phyloP scores from a whole-genome alignment of 2,888 invertebrate genomes.

The Plebejus melissa region DNA sequence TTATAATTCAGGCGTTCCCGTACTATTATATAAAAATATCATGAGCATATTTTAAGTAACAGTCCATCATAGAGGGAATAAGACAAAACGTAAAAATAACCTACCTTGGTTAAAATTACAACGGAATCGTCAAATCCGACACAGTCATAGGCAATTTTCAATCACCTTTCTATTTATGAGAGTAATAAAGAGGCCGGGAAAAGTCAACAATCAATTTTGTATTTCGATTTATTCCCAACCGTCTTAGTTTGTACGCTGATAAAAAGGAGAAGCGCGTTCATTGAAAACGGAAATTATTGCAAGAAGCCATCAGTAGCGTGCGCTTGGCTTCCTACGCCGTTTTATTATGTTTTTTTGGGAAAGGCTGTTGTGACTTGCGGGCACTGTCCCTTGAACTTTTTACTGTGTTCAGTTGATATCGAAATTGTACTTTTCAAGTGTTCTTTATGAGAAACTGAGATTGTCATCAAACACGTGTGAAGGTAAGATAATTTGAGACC shows the following conservation, averaged over 20 bases:
- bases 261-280: slow-evolving; percentile 77
- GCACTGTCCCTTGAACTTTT: slow-evolving; percentile 1
- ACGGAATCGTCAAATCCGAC: slow-evolving; percentile 52
- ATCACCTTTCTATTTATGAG: slow-evolving; percentile 77
- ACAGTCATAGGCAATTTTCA: slow-evolving; percentile 68
- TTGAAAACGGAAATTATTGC: slow-evolving; percentile 80
- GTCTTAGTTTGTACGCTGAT: slow-evolving; percentile 76
- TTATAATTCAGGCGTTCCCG: no score
- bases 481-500: no score
- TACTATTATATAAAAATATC: no score
- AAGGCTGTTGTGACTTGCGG: slow-evolving; percentile 52
- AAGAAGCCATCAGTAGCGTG: slow-evolving; percentile 76
- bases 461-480: no score
- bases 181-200: slow-evolving; percentile 77
- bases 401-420: background rate
- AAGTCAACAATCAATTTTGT: slow-evolving; percentile 80
- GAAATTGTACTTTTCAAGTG: background rate
- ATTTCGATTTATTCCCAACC: slow-evolving; percentile 79
- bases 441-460: no score
- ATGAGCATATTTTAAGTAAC: no score
- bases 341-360: slow-evolving; percentile 53
- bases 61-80: background rate
- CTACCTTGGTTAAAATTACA: slow-evolving; percentile 44
- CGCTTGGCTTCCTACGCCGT: slow-evolving; percentile 58
- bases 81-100: background rate